Percentiles rank a stretch among this genome's conserved stretches.
Evolutionary conservation across 1,140 invertebrate species (phyloP).

Genomic region (Rhizoglyphus robini): DNA sequence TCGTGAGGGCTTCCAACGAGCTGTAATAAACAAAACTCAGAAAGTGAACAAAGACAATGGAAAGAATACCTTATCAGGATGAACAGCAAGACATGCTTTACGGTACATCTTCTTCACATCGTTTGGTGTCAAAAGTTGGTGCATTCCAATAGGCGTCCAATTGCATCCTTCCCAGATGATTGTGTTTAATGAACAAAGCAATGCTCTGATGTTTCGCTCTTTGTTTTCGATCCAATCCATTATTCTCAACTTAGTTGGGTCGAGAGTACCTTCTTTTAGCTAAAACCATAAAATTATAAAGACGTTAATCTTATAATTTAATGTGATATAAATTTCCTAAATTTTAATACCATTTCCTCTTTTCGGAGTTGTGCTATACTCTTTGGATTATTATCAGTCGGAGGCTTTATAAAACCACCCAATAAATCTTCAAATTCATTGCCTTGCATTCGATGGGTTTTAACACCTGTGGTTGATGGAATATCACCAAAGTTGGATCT

Average conservation of each 20-base stretch:
- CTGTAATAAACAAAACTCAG: constrained; percentile 40
- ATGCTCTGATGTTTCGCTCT: constrained; percentile 83
- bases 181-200: constrained; percentile 82
- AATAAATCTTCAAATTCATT: constrained; percentile 74
- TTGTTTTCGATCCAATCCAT: constrained; percentile 83
- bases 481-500: constrained; percentile 48
- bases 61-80: constrained; percentile 82
- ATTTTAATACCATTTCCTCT: constrained; percentile 64
- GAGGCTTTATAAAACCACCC: constrained; percentile 44
- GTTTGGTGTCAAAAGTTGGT: constrained; percentile 68
- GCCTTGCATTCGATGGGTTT: constrained; percentile 31
- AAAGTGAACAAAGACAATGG: constrained; percentile 9
- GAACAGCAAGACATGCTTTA: constrained; percentile 86
- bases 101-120: constrained; percentile 94
- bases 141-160: constrained; percentile 86
- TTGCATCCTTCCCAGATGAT: constrained; percentile 85
- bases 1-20: constrained; percentile 76
- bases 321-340: constrained; percentile 38
- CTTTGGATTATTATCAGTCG: constrained; percentile 54
- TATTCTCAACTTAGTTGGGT: constrained; percentile 36
- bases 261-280: constrained; percentile 19
- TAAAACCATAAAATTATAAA: neutral
- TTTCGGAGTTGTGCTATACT: constrained; percentile 87
- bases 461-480: neutral
- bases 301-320: too few species aligned